Evolutionary conservation across 2,113 vertebrate species (phyloP).

Genomic region (Cyprinodon brontotheroides): DNA sequence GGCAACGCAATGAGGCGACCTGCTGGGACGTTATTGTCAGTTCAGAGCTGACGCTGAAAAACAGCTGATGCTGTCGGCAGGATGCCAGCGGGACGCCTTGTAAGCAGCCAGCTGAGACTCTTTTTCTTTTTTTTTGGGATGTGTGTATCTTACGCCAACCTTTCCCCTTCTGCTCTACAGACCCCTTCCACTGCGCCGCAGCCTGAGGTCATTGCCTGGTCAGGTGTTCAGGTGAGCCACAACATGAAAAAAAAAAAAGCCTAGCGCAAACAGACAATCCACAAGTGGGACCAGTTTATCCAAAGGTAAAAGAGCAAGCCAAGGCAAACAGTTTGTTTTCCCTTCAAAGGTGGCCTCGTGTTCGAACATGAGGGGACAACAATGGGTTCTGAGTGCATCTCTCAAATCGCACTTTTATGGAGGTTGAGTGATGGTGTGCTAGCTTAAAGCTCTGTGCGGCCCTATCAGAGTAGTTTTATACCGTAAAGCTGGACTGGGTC

Average conservation of each 20-base stretch:
- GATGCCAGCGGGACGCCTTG: constrained; percentile 90
- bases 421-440: constrained; percentile 58
- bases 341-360: constrained; percentile 63
- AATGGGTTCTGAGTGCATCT: constrained; percentile 56
- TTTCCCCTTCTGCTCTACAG: constrained; percentile 38
- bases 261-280: constrained; percentile 67
- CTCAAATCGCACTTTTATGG: constrained; percentile 71
- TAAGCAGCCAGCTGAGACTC: constrained; percentile 84
- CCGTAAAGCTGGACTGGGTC: constrained; percentile 63
- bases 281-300: constrained; percentile 56
- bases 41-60: constrained; percentile 86
- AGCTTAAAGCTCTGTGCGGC: constrained; percentile 42
- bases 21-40: constrained; percentile 89
- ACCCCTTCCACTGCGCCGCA: constrained; percentile 41
- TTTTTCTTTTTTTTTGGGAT: constrained; percentile 9
- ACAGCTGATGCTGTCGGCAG: constrained; percentile 97
- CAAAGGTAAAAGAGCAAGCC: constrained; percentile 67
- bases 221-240: constrained; percentile 70
- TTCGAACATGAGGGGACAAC: constrained; percentile 68
- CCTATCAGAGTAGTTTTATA: constrained; percentile 62
- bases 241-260: constrained; percentile 37
- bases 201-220: constrained; percentile 76
- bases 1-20: constrained; percentile 88
- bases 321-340: constrained; percentile 68
- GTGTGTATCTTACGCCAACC: constrained; percentile 27